These are phyloP conservation scores for Drosophila murphyi DNA, from an alignment of 1,140 invertebrate genomes.

Conservation along the genomic window DNA sequence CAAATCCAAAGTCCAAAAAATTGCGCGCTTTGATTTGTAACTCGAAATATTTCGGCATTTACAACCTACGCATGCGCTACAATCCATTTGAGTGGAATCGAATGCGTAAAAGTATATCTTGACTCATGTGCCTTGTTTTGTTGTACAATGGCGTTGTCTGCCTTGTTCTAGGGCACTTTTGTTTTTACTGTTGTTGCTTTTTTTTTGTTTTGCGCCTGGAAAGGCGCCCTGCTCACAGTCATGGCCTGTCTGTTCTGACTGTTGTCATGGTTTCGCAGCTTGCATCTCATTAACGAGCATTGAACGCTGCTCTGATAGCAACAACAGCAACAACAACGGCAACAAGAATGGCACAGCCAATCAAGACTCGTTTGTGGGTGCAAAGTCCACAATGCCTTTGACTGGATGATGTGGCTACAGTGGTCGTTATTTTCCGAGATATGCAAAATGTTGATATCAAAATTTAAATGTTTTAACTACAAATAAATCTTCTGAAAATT, in stretches of 20 bases:
- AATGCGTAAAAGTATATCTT: slow-evolving; percentile 1
- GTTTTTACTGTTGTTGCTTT: neutral
- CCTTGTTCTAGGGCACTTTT: slow-evolving; percentile 38
- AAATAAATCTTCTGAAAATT: too few species aligned
- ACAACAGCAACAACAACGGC: slow-evolving; percentile 27
- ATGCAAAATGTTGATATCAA: too few species aligned
- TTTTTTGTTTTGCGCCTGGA: slow-evolving; percentile 27
- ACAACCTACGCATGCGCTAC: slow-evolving; percentile 55
- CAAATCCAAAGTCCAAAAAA: slow-evolving; percentile 78
- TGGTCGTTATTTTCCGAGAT: neutral
- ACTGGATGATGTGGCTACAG: slow-evolving; percentile 26
- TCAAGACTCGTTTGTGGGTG: slow-evolving; percentile 73
- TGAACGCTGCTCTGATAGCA: slow-evolving; percentile 36
- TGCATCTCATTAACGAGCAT: slow-evolving; percentile 67
- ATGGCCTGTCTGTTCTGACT: slow-evolving; percentile 36
- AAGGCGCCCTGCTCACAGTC: slow-evolving; percentile 51
- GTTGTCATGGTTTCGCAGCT: slow-evolving; percentile 33
- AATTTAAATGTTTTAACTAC: too few species aligned
- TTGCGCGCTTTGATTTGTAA: slow-evolving; percentile 47
- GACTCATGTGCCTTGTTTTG: slow-evolving; percentile 1
- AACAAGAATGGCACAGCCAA: slow-evolving; percentile 51
- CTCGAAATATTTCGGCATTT: slow-evolving; percentile 21
- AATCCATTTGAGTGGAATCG: slow-evolving; percentile 2
- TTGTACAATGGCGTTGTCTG: slow-evolving; percentile 24
- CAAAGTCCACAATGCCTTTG: slow-evolving; percentile 68